phyloP scores from a whole-genome alignment of 1,140 invertebrate species.

The Heliconius eleuchia region DNA sequence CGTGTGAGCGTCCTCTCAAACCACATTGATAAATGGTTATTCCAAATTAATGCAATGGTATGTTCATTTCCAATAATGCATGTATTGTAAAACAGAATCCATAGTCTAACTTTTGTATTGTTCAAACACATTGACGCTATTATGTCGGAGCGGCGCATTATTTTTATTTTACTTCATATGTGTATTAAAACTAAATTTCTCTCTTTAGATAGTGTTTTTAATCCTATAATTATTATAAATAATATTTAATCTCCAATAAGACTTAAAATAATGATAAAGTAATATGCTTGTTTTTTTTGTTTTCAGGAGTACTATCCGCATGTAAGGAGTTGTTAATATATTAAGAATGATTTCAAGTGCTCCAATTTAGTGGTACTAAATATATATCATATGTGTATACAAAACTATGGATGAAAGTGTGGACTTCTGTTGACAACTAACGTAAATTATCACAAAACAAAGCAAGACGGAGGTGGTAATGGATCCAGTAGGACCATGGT shows the following conservation, averaged over 20 bases:
- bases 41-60: constrained; percentile 76
- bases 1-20: constrained; percentile 78
- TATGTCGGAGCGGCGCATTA: constrained; percentile 69
- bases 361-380: constrained; percentile 64
- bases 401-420: constrained; percentile 80
- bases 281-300: constrained; percentile 49
- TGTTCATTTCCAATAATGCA: constrained; percentile 57
- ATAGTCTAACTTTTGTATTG: constrained; percentile 59
- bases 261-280: constrained; percentile 26
- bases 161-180: constrained; percentile 57
- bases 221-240: neutral
- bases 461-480: constrained; percentile 82
- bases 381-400: constrained; percentile 59
- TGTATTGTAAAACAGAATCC: constrained; percentile 43
- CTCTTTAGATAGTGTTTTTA: neutral
- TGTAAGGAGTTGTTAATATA: constrained; percentile 51
- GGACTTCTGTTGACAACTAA: constrained; percentile 75
- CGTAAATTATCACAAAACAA: constrained; percentile 67
- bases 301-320: constrained; percentile 68
- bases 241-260: constrained; percentile 23
- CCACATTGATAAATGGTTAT: constrained; percentile 76
- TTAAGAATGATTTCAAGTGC: constrained; percentile 63
- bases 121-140: constrained; percentile 72
- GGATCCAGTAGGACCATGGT: constrained; percentile 91
- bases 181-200: constrained; percentile 18